Evolutionary conservation across 2,113 vertebrate species (phyloP).

Genomic region (Glaucidium brasilianum): DNA sequence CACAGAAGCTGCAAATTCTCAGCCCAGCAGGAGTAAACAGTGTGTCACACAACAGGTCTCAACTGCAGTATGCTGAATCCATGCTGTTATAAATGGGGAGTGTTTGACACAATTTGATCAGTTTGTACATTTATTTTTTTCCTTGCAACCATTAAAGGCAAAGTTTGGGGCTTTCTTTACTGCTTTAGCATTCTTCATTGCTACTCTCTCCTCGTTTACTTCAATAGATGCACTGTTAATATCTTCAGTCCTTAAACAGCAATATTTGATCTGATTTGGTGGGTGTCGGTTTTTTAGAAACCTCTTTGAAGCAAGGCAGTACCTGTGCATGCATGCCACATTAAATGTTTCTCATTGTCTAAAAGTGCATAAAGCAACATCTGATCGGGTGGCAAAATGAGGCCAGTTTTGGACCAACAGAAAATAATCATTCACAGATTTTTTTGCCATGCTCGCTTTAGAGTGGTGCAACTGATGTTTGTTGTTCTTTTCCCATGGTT

Average conservation of each 20-base stretch:
- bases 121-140: neutral
- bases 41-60: neutral
- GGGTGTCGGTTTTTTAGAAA: neutral
- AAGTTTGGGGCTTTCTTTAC: rapidly evolving
- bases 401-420: neutral
- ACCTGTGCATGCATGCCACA: neutral
- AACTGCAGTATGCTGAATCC: neutral
- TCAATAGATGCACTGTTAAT: neutral
- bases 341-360: conserved; percentile 17
- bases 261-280: neutral
- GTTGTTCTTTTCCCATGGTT: neutral
- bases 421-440: neutral
- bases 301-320: neutral
- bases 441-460: rapidly evolving
- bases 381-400: neutral
- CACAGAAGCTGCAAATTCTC: neutral
- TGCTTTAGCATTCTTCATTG: neutral
- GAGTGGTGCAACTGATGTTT: neutral
- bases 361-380: neutral
- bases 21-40: neutral
- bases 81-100: neutral
- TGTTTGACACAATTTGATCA: neutral
- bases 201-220: neutral
- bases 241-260: neutral
- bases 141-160: neutral